Evolutionary conservation across 2,888 invertebrate species (phyloP).

Genomic region (Polia nebulosa): DNA sequence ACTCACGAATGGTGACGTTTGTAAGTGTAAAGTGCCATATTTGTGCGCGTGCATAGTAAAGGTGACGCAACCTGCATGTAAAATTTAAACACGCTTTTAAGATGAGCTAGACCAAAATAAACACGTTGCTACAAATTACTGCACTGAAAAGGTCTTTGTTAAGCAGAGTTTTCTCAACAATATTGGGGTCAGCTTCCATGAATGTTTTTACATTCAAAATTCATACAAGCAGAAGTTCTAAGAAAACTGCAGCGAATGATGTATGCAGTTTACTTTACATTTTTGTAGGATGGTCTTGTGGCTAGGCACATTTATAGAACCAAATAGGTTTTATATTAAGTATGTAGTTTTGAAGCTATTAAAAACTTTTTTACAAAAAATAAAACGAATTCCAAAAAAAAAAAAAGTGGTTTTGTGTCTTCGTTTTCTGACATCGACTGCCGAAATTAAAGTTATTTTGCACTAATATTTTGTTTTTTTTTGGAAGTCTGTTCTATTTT

Average conservation of each 20-base stretch:
- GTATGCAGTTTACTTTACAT: neutral
- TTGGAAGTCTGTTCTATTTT: no score
- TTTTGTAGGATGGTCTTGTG: neutral
- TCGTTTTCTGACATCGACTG: no score
- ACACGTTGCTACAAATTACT: neutral
- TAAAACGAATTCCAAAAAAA: no score
- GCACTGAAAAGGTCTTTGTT: no score
- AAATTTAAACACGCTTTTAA: neutral
- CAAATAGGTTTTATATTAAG: no score
- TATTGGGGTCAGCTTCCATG: neutral
- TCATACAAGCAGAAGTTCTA: slow-evolving; percentile 1
- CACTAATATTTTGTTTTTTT: no score
- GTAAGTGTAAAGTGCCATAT: slow-evolving; percentile 23
- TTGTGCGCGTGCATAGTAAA: slow-evolving; percentile 11
- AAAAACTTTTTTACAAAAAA: no score
- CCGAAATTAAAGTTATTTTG: no score
- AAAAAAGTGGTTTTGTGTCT: no score
- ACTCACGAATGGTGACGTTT: slow-evolving; percentile 33
- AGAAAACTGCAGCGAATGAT: neutral
- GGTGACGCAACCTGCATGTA: slow-evolving; percentile 14
- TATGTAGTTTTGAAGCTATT: no score
- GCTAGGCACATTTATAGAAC: neutral
- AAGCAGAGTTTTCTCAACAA: no score
- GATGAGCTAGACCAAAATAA: slow-evolving; percentile 3
- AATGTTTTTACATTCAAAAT: neutral